Conservation (phyloP, 2,888 invertebrate genomes). For the Tinea pellionella region DNA sequence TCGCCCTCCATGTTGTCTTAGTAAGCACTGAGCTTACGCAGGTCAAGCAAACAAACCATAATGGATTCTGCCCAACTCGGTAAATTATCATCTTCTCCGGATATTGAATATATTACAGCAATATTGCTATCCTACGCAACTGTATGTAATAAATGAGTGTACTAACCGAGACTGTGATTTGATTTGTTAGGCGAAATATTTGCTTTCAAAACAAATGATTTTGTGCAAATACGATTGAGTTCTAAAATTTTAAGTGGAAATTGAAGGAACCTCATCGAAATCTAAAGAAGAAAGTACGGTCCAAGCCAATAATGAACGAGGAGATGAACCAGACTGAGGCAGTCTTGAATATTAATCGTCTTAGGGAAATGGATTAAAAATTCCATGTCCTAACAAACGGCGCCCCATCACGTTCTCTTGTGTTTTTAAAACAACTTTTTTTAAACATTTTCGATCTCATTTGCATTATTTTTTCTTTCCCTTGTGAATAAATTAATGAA, state of each 20-base stretch:
- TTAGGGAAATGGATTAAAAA: constrained; percentile 70
- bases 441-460: constrained; percentile 54
- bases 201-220: background rate
- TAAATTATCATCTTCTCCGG: constrained; percentile 64
- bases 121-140: constrained; percentile 34
- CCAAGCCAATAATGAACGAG: constrained; percentile 52
- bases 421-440: constrained; percentile 64
- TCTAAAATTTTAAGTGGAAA: background rate
- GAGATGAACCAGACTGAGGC: constrained; percentile 69
- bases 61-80: constrained; percentile 60
- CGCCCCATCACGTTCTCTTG: constrained; percentile 49
- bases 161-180: constrained; percentile 14
- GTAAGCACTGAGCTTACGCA: constrained; percentile 66
- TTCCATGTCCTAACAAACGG: constrained; percentile 56
- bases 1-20: constrained; percentile 64
- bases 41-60: constrained; percentile 67
- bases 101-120: constrained; percentile 68
- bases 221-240: background rate
- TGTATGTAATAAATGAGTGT: constrained; percentile 9
- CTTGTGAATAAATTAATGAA: constrained; percentile 67
- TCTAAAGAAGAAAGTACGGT: constrained; percentile 6
- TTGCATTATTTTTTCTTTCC: constrained; percentile 62
- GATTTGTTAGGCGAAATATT: constrained; percentile 4
- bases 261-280: background rate
- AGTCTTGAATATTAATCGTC: constrained; percentile 69